Conservation (phyloP, 2,888 invertebrate genomes). For the Plagiodera versicolora region DNA sequence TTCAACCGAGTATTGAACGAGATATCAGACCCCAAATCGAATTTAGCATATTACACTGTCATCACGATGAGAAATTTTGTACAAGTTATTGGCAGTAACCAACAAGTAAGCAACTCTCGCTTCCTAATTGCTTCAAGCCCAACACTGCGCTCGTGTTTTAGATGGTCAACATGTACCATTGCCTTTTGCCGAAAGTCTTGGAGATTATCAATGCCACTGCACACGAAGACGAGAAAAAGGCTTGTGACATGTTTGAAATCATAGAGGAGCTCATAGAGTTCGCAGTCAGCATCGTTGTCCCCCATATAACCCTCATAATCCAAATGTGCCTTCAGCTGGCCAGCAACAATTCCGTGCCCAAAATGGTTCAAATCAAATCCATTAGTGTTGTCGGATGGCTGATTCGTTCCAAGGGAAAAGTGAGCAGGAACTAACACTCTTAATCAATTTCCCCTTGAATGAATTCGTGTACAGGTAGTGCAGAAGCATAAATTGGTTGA, state of each 20-base stretch:
- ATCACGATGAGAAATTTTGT: conserved; percentile 68
- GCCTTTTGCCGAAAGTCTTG: conserved; percentile 65
- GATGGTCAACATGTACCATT: conserved; percentile 62
- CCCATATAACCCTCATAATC: conserved; percentile 65
- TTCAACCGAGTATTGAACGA: conserved; percentile 59
- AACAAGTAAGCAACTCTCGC: too few relatives aligned
- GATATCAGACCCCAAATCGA: conserved; percentile 54
- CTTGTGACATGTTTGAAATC: conserved; percentile 65
- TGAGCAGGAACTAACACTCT: conserved; percentile 34
- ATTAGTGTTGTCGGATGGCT: conserved; percentile 67
- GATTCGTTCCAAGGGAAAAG: conserved; percentile 71
- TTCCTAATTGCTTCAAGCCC: too few relatives aligned
- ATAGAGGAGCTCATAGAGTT: conserved; percentile 68
- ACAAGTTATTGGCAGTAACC: conserved; percentile 66
- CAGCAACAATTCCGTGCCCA: conserved; percentile 60
- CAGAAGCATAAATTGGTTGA: conserved; percentile 72
- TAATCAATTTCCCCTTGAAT: neutral
- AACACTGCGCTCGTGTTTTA: too few relatives aligned
- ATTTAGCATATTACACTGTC: conserved; percentile 63
- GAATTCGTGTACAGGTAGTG: conserved; percentile 49
- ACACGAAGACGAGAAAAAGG: conserved; percentile 61
- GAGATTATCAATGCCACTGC: conserved; percentile 64
- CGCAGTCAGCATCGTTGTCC: conserved; percentile 63
- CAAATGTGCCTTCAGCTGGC: conserved; percentile 69
- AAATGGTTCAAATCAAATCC: conserved; percentile 68